Evolutionary conservation across 2,888 invertebrate species (phyloP), one percentile per base, ranked within the genome.

Genomic region (Helleia helle): DNA sequence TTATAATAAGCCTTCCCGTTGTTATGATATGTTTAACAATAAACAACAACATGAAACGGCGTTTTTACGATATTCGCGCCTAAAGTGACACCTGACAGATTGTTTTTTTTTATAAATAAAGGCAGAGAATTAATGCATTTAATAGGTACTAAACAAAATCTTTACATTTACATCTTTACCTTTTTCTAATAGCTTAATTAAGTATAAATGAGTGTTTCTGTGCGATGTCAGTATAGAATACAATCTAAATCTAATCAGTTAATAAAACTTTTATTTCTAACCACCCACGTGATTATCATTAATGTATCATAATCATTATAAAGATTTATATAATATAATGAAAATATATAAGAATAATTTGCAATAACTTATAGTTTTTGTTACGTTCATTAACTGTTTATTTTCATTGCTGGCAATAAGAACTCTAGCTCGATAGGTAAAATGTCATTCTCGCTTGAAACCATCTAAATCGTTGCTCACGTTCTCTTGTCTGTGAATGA

Each of bases 401-500:
- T 22, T 8, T 8, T 22, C 15, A 22, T 22, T 22, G 3, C 8
- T 22, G 5, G 8, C 22, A 27, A 26, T 15, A 38, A 17, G 11
- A 12, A 8, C 38, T 25, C n/a, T 38, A 40, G 27, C 27, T 41
- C 42, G 17, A 43, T 46, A 47, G 13, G 1, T 5, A 11, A 50
- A 54, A 48, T 44, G 46, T 51, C 43, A 49, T 40, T 45, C 51
- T 50, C 30, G 49, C 42, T 44, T 54, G 45, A 48, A 45, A 50
- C 50, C 45, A 48, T 50, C 53, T 50, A 51, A 48, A 59, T 44
- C 38, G 49, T 47, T 50, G 44, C 47, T 45, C 50, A 51, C 48
- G 50, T 49, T 49, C 47, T 42, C 55, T 53, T 47, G 47, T 40
- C 44, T 63, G 55, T 70, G 72, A 71, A 74, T 74, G 75, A 72